These are phyloP conservation scores for Oophaga pumilio DNA, from an alignment of 2,113 vertebrate genomes.

Conservation along the genomic window DNA sequence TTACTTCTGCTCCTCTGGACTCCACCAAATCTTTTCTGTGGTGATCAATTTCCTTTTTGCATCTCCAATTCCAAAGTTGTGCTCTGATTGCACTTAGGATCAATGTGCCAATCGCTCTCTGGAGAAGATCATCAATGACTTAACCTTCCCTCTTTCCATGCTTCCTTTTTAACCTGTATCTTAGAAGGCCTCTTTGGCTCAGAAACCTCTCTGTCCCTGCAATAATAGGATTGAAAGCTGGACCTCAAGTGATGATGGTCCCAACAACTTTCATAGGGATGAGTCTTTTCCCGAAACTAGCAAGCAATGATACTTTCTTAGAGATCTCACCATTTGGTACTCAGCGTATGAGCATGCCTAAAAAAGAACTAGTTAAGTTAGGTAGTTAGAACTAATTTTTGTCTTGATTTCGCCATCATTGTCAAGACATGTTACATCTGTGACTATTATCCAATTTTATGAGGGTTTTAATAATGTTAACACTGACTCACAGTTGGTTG, in stretches of 20 bases:
- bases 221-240: background rate
- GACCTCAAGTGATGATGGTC: background rate
- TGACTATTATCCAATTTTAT: conserved; percentile 18
- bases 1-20: too few relatives aligned
- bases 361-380: background rate
- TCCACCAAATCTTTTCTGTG: too few relatives aligned
- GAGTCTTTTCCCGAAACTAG: background rate
- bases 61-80: too few relatives aligned
- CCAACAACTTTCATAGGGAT: background rate
- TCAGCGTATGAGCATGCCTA: background rate
- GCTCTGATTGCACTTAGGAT: too few relatives aligned
- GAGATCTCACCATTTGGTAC: background rate
- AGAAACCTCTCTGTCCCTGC: too few relatives aligned
- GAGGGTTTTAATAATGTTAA: conserved; percentile 18
- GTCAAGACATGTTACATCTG: conserved; percentile 20
- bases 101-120: too few relatives aligned
- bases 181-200: too few relatives aligned
- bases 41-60: too few relatives aligned
- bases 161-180: too few relatives aligned
- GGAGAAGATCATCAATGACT: too few relatives aligned
- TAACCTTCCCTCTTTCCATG: too few relatives aligned
- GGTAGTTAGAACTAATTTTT: background rate
- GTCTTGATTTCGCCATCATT: conserved; percentile 7
- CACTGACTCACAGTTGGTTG: conserved; percentile 26
- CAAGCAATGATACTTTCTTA: background rate